Conservation (phyloP, 2,797 vertebrate species). For the Harpagifer antarcticus region DNA sequence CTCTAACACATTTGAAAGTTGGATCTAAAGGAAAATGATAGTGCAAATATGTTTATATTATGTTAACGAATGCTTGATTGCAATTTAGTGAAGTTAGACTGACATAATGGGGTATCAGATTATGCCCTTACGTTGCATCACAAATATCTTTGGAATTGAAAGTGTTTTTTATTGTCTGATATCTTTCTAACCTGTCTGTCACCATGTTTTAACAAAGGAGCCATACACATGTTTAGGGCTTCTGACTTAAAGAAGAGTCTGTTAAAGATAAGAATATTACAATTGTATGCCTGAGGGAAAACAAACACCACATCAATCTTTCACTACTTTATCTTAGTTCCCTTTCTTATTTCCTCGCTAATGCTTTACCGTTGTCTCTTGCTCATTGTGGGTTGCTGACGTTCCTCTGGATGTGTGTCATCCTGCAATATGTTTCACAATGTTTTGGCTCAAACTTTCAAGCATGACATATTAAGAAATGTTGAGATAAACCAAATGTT, state of each 20-base stretch:
- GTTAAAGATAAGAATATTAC: slow-evolving; percentile 9
- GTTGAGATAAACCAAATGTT: not conserved
- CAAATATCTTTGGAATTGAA: not conserved
- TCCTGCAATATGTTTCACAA: slow-evolving; percentile 49
- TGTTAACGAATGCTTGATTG: not conserved
- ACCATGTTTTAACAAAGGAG: slow-evolving; percentile 21
- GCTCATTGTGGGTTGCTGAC: slow-evolving; percentile 24
- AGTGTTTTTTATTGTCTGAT: slow-evolving; percentile 23
- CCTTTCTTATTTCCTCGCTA: slow-evolving; percentile 52
- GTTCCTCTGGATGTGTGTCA: slow-evolving; percentile 41
- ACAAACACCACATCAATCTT: slow-evolving; percentile 27
- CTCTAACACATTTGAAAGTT: not conserved
- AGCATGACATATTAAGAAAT: slow-evolving; percentile 10
- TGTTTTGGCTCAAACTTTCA: not conserved
- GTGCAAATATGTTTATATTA: not conserved
- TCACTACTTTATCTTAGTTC: slow-evolving; percentile 34
- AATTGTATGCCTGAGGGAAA: not conserved
- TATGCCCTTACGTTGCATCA: not conserved
- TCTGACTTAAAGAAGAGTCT: not conserved
- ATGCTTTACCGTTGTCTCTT: not conserved
- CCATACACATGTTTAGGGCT: slow-evolving; percentile 1
- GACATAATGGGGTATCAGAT: not conserved
- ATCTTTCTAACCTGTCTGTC: slow-evolving; percentile 11
- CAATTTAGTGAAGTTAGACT: not conserved
- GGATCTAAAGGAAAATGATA: not conserved